Percentiles rank a stretch among this genome's conserved stretches.
These are phyloP conservation scores for Falco naumanni DNA, from an alignment of 2,797 vertebrate species.

Conservation along the genomic window DNA sequence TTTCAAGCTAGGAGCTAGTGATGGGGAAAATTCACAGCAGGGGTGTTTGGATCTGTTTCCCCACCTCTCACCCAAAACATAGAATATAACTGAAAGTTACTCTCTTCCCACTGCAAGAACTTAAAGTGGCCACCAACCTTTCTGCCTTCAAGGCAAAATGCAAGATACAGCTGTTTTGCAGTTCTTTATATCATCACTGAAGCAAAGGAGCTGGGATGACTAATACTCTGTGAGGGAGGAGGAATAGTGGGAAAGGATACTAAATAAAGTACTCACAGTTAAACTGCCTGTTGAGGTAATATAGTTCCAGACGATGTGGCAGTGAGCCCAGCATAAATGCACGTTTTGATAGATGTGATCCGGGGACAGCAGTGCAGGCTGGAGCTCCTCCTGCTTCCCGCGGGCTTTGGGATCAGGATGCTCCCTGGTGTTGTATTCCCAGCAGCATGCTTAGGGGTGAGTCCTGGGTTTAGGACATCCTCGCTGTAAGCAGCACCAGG, in stretches of 20 bases:
- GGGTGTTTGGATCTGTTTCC: not conserved
- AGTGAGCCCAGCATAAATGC: not conserved
- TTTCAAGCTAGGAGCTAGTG: not conserved
- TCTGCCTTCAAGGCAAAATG: not conserved
- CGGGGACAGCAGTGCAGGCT: not conserved
- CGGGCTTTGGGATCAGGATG: not conserved
- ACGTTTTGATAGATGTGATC: not conserved
- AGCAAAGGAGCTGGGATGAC: not conserved
- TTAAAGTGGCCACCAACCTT: not conserved
- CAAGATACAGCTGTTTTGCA: not conserved
- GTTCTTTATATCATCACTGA: not conserved
- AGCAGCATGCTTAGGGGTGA: accelerated
- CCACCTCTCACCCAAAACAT: not conserved
- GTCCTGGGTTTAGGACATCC: not conserved
- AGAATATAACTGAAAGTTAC: not conserved
- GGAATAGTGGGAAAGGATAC: not conserved
- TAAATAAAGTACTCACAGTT: not conserved
- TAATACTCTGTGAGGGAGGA: not conserved
- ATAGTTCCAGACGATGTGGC: not conserved
- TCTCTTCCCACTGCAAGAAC: not conserved
- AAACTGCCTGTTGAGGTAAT: slow-evolving; percentile 39
- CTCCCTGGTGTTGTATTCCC: not conserved
- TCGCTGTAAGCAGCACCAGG: not conserved
- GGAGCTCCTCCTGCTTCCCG: not conserved
- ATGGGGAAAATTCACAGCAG: not conserved